Base-by-base conservation (phyloP, 2,888 invertebrate genomes). In the Copidosoma aretas region DNA sequence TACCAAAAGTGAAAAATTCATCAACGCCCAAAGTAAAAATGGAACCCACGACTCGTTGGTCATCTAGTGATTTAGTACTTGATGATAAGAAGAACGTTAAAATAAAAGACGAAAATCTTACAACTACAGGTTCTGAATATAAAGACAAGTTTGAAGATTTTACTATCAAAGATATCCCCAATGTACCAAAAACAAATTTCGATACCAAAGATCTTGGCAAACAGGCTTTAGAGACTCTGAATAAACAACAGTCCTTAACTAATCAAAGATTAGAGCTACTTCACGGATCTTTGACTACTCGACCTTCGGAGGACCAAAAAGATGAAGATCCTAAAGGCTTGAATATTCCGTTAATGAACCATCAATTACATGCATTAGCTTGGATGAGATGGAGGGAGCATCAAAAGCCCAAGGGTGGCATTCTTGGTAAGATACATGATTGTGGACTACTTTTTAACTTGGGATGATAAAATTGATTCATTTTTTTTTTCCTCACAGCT, bases 331-430 rank as follows among this genome's bases (percentile, higher is more conserved):
- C 93, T 0, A 78, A 79, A 39, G 90, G 89, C 0, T 81, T 96
- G 0, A 87, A 85, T 77, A 86, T 93, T 0, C 72, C 84, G 12
- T 85, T 97, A 4, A 92, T 95, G 92, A 85, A 87, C 14, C 95
- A 97, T 84, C 97, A 97, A 83, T 87, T 89, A 73, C 90, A 92
- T 77, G 97, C 94, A 0, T 84, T 98, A 0, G 89, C 91, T 15
- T 98, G 97, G 97, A 86, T 98, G 77, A 78, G 87, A 22, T 97
- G 96, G 95, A 85, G 97, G 22, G 98, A 98, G 85, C 86, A 86
- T n/a, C 93, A 95, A 82, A 90, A 89, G 62, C 93, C 94, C 0
- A 84, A 90, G 46, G 95, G 96, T 0, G 97, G 97, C 17, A 93
- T 97, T 75, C 86, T 97, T 60, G 94, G 93, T 88, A 58, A 8